Conservation (phyloP, 2,113 vertebrate genomes). For the Festucalex cinctus region DNA sequence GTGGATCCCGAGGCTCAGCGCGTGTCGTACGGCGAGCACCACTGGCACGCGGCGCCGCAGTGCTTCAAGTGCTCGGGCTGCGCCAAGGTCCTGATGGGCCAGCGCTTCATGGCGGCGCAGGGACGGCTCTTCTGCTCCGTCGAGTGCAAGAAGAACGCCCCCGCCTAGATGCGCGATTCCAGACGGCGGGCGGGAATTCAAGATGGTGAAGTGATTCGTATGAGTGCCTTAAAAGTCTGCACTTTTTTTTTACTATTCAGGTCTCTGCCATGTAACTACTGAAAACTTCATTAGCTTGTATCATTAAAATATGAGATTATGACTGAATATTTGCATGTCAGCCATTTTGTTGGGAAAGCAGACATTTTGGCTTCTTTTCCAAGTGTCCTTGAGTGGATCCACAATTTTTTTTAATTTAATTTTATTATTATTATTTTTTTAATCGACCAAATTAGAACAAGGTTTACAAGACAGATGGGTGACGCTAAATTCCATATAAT, state of each 20-base stretch:
- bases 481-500: no score
- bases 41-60: slow-evolving; percentile 85
- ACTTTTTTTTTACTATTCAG: background rate
- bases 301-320: slow-evolving; percentile 1
- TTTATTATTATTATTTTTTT: no score
- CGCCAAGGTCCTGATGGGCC: slow-evolving; percentile 85
- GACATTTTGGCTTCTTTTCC: background rate
- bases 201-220: background rate
- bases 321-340: background rate
- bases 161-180: slow-evolving; percentile 24
- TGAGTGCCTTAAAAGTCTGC: background rate
- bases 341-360: background rate
- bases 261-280: background rate
- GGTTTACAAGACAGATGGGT: no score
- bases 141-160: slow-evolving; percentile 90
- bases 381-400: background rate
- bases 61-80: slow-evolving; percentile 94
- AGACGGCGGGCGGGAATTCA: background rate
- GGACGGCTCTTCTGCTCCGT: slow-evolving; percentile 89
- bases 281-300: background rate
- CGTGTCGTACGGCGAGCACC: slow-evolving; percentile 87
- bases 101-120: slow-evolving; percentile 91
- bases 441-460: no score
- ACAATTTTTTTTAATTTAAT: no score
- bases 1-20: slow-evolving; percentile 93